Evolutionary conservation across 2,888 invertebrate genomes (phyloP).

Genomic region (Melanchra persicariae): DNA sequence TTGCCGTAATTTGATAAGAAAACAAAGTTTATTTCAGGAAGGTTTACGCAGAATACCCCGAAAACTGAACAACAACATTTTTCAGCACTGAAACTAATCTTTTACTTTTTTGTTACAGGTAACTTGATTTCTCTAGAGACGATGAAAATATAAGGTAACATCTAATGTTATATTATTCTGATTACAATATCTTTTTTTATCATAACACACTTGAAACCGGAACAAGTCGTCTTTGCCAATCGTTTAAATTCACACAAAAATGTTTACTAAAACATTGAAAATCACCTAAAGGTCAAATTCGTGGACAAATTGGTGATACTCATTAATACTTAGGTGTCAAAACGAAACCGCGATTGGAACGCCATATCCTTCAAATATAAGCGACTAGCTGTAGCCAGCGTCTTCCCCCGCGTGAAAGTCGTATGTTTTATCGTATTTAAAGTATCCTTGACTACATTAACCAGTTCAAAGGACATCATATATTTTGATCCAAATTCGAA

Average conservation of each 20-base stretch:
- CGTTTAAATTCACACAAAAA: slow-evolving; percentile 5
- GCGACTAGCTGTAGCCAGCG: not conserved
- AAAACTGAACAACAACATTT: slow-evolving; percentile 23
- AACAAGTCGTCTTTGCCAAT: slow-evolving; percentile 8
- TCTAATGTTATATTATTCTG: slow-evolving; percentile 7
- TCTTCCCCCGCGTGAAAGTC: not conserved
- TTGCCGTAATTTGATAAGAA: not conserved
- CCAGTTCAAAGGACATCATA: too few species aligned
- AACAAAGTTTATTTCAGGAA: slow-evolving; percentile 2
- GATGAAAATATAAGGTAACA: slow-evolving; percentile 40
- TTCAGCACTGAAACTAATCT: slow-evolving; percentile 28
- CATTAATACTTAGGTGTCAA: not conserved
- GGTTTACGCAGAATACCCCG: not conserved
- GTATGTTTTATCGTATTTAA: too few species aligned
- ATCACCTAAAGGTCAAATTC: slow-evolving; percentile 12
- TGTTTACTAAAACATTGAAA: not conserved
- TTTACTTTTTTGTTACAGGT: slow-evolving; percentile 48
- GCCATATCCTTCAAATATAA: not conserved
- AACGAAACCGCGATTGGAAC: not conserved
- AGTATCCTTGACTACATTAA: too few species aligned
- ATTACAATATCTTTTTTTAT: not conserved
- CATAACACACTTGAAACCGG: not conserved
- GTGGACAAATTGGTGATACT: not conserved
- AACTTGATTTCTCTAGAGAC: slow-evolving; percentile 28
- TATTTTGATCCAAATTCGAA: too few species aligned